Conservation (phyloP, 2,888 invertebrate species). For the Colostygia pectinataria region DNA sequence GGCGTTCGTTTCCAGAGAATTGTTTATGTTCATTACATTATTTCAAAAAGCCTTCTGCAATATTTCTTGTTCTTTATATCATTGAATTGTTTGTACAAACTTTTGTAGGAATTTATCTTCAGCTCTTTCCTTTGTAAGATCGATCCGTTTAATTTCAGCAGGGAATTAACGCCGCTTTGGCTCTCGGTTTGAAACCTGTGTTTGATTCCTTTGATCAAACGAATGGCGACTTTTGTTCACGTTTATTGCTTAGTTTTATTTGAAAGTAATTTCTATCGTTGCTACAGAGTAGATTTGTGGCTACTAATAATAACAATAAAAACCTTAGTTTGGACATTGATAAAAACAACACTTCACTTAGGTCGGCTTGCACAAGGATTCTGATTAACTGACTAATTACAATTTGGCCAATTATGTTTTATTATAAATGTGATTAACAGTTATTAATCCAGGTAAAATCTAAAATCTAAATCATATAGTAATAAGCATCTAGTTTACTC, state of each 20-base stretch:
- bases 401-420: too few species aligned
- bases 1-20: background rate
- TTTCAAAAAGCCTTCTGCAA: slow-evolving; percentile 4
- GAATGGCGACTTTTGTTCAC: background rate
- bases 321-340: too few species aligned
- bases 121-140: background rate
- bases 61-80: slow-evolving; percentile 1
- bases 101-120: background rate
- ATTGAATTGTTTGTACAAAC: slow-evolving; percentile 3
- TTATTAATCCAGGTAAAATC: too few species aligned
- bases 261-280: too few species aligned
- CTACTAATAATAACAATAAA: too few species aligned
- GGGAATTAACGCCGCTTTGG: background rate
- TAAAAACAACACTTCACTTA: too few species aligned
- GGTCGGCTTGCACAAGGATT: too few species aligned
- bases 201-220: background rate
- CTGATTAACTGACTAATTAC: too few species aligned
- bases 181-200: background rate
- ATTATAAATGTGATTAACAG: too few species aligned
- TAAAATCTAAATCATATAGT: too few species aligned
- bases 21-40: background rate
- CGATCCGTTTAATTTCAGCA: background rate
- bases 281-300: too few species aligned
- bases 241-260: background rate
- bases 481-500: too few species aligned